Base-by-base conservation (phyloP, 2,797 vertebrate genomes). In the Melanogrammus aeglefinus region DNA sequence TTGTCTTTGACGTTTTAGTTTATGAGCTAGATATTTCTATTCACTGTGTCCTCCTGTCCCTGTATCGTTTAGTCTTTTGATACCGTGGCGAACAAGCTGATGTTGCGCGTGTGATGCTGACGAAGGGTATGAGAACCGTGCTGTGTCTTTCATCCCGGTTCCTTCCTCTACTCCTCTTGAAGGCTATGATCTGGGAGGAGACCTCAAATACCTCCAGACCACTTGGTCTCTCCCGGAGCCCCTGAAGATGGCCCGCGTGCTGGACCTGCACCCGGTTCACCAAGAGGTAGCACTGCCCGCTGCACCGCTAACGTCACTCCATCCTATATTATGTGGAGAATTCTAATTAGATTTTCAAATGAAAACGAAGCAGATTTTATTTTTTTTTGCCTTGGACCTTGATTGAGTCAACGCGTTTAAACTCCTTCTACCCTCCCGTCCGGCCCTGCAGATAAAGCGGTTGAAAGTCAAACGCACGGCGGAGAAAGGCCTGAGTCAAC, bases 131-230 rank as follows among this genome's bases (percentile, higher is more conserved):
- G 47, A 51, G 47, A 16, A 51, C 18, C 3, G 21, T 0, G 47
- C 16, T 57, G 51, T 57, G 13, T 14, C 44, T 18, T 51, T 51
- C 14, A 5, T 51, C 44, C 44, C 13, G 44, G 16, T 18, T 57
- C 51, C 51, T n/a, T n/a, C 51, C 51, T 70, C 69, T 8, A 14
- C 69, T 70, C 29, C 5, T 38, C 27, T 18, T 85, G 0, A 78
- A 97, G 97, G 96, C 86, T 97, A 96, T n/a, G 95, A 95, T 79
- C 94, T 95, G 92, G 87, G 90, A 0, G 95, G 95, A 31, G 96
- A 97, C 87, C 86, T 96, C 27, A 94, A 81, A 78, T 93, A 91
- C 86, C 93, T 97, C 66, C 79, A 83, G 29, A 83, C 88, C 36
- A 94, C 94, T 0, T 96, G 94, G 88, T 89, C 92, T 0, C 78